A percentile compares a stretch with the other conserved stretches of the same genome.
phyloP scores from a whole-genome alignment of 2,888 invertebrate genomes.

The Rugalucina vietnamica region DNA sequence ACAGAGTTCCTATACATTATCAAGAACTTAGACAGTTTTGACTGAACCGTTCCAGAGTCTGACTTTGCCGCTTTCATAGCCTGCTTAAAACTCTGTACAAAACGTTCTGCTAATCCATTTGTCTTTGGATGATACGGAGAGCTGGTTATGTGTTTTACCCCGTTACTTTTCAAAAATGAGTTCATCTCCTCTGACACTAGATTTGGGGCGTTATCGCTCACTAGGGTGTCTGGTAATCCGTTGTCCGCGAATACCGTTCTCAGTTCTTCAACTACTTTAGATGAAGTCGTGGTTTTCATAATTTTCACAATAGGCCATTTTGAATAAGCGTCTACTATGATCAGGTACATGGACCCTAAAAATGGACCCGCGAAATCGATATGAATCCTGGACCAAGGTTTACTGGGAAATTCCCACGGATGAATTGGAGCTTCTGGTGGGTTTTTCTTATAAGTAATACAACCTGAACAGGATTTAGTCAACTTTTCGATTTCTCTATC shows the following conservation, averaged over 20 bases:
- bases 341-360: conserved; percentile 73
- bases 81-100: conserved; percentile 63
- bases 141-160: conserved; percentile 49
- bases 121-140: conserved; percentile 63
- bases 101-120: conserved; percentile 60
- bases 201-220: conserved; percentile 60
- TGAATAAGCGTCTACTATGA: conserved; percentile 82
- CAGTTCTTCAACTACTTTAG: conserved; percentile 50
- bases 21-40: conserved; percentile 32
- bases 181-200: conserved; percentile 57
- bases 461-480: conserved; percentile 51
- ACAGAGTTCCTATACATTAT: conserved; percentile 27
- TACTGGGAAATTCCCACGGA: conserved; percentile 72
- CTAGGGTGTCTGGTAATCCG: conserved; percentile 52
- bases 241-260: conserved; percentile 53
- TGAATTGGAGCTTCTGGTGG: conserved; percentile 65
- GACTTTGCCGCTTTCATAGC: conserved; percentile 38
- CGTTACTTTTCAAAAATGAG: conserved; percentile 51
- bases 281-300: conserved; percentile 52
- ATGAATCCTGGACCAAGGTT: conserved; percentile 82
- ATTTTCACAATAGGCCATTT: conserved; percentile 83
- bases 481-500: conserved; percentile 65
- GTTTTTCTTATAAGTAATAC: conserved; percentile 32
- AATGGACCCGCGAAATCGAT: conserved; percentile 83
- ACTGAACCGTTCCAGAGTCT: conserved; percentile 13